Evolutionary conservation across 2,113 vertebrate genomes (phyloP), one percentile per base, ranked within the genome.

Genomic region (Ochotona princeps): DNA sequence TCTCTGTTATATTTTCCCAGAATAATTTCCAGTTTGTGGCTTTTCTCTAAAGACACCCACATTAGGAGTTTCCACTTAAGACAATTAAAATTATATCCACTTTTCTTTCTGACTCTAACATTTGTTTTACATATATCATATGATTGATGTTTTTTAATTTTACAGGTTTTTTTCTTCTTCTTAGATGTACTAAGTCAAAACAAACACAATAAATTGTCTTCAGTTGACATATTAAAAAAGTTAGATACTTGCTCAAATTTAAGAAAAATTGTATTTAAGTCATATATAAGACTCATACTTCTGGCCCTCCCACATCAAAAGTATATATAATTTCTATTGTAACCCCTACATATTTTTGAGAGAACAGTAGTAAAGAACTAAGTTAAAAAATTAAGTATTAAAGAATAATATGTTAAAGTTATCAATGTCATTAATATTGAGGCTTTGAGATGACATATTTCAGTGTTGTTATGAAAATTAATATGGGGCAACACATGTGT

Each of bases 1-100:
- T 96, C 97, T 66, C 83, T 82, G 74, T 96, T 95, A 92, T 76
- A 61, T 94, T 97, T 97, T 97, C 94, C 97, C 96, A 95, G 76
- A 80, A 87, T 89, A 76, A 91, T 96, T 97, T 96, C 65, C 44
- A 79, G 94, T 4, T 87, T 97, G 80, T 94, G 89, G 90, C 95
- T 97, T 97, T 97, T 54, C 83, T 96, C 87, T 61, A 8, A 72
- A 94, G 93, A 80, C 67, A 92, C 89, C 12, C 82, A 85, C 78
- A 76, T 28, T 83, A 54, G 76, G 54, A 83, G 0, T 96, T 97
- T 94, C 87, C 3, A 61, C 91, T 65, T 83, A 63, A 32, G 61
- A 88, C 91, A 74, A 95, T 90, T 93, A 90, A 95, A 93, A 87
- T 91, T 92, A 87, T 23, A 72, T 94, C 30, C 6, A 74, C 75